phyloP scores from a whole-genome alignment of 2,797 vertebrate genomes.

The Poecilia velifera region DNA sequence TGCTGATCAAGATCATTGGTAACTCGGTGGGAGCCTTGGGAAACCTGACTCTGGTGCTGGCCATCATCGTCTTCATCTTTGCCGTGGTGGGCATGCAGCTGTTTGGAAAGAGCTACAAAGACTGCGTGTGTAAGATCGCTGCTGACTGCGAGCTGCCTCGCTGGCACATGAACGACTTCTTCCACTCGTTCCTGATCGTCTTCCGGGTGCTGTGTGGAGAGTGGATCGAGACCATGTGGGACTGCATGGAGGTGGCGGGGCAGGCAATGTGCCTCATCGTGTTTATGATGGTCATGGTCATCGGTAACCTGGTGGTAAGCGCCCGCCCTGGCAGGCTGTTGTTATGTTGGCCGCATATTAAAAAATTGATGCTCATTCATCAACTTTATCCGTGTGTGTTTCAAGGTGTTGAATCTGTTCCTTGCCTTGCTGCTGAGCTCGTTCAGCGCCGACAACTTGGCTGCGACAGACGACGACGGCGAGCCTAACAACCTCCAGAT shows the following conservation, averaged over 20 bases:
- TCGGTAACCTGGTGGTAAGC: constrained; percentile 98
- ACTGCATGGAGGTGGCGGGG: constrained; percentile 99
- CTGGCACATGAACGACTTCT: constrained; percentile 99
- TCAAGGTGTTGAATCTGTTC: constrained; percentile 96
- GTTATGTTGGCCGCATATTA: not conserved
- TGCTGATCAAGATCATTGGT: constrained; percentile 99
- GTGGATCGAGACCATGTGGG: constrained; percentile 99
- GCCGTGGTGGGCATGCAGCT: constrained; percentile 99
- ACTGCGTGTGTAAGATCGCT: constrained; percentile 97
- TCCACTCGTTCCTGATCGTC: constrained; percentile 99
- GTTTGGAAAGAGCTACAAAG: constrained; percentile 99
- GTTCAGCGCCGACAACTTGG: constrained; percentile 98
- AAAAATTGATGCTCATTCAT: not conserved
- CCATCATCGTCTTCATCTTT: constrained; percentile 99
- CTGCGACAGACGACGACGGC: constrained; percentile 94
- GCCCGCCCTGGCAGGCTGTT: constrained; percentile 12
- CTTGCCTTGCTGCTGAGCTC: constrained; percentile 98
- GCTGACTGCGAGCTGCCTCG: constrained; percentile 90
- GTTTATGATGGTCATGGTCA: constrained; percentile 99
- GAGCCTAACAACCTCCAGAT: constrained; percentile 99
- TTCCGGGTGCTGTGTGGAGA: constrained; percentile 98
- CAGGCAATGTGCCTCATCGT: constrained; percentile 98
- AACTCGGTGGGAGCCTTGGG: constrained; percentile 98
- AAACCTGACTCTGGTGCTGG: constrained; percentile 97
- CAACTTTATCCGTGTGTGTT: constrained; percentile 13